These are phyloP conservation scores for Aporophyla nigra DNA, from an alignment of 2,888 invertebrate genomes.

Conservation along the genomic window DNA sequence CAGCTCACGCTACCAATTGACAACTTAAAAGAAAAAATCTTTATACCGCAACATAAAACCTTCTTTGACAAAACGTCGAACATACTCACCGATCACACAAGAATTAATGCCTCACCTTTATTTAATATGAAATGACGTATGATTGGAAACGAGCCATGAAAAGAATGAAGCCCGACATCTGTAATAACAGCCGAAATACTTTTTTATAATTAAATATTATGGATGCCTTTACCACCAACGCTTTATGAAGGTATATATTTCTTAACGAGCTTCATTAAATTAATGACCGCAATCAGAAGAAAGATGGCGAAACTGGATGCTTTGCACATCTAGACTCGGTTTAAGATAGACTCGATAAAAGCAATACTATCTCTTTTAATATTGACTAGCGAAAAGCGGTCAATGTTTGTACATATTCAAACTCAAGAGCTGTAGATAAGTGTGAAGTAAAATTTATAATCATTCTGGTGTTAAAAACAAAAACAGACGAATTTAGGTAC, in stretches of 20 bases:
- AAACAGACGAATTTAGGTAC: background rate
- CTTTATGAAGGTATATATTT: slow-evolving; percentile 31
- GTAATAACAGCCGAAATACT: slow-evolving; percentile 53
- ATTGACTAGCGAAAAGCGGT: background rate
- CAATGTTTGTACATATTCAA: background rate
- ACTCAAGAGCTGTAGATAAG: background rate
- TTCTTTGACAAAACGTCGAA: slow-evolving; percentile 15
- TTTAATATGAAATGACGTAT: slow-evolving; percentile 29
- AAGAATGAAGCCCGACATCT: slow-evolving; percentile 47
- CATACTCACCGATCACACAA: background rate
- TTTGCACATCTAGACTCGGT: slow-evolving; percentile 30
- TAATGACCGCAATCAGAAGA: slow-evolving; percentile 60
- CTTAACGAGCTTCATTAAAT: slow-evolving; percentile 61
- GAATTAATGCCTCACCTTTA: slow-evolving; percentile 25
- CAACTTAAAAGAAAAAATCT: slow-evolving; percentile 22
- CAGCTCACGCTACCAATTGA: slow-evolving; percentile 37
- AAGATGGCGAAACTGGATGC: slow-evolving; percentile 40
- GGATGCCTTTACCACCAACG: slow-evolving; percentile 32
- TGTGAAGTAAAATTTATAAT: too few relatives aligned
- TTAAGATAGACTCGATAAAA: slow-evolving; percentile 9
- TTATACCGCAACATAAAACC: background rate
- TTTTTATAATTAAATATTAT: slow-evolving; percentile 46
- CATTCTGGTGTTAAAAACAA: background rate
- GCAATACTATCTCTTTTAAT: background rate
- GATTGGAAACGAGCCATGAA: slow-evolving; percentile 58